Evolutionary conservation across 2,113 vertebrate genomes (phyloP), one percentile per base, ranked within the genome.

Genomic region (Bubo bubo): DNA sequence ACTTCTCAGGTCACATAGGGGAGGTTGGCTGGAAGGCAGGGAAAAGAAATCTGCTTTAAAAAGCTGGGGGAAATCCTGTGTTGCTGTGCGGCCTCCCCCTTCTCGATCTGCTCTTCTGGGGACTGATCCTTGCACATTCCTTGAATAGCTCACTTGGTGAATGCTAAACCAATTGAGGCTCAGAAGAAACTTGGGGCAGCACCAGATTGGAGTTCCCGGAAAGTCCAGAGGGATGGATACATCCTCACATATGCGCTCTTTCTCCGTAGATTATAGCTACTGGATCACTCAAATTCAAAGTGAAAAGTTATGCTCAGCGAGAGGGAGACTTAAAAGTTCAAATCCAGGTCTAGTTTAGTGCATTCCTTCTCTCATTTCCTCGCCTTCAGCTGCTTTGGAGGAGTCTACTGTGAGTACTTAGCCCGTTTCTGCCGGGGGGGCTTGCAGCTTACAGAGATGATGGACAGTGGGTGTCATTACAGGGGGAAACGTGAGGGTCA

Each of bases 121-220:
- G 94, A 82, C 96, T 70, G 94, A 96, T 94, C 88, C 88, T 75
- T 45, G 89, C 66, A 15, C 96, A 97, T 97, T 97, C 96, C 93
- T 97, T 94, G 86, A 79, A 94, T 91, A 97, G 90, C 41, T 97
- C 19, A 1, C 63, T 88, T 43, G 4, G 62, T 56, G 83, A 83
- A 71, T 1, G 22, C 52, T n/a, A 4, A 50, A 45, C 1, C 28
- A 85, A 32, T 64, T 49, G 70, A 88, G 85, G 74, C 82, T 92
- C 66, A 5, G 41, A 28, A 55, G 34, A 55, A 41, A 49, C 19
- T 35, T n/a, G 6, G 73, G 83, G 81, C 72, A 63, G 56, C 81
- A 86, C 10, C 12, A 56, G 72, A 32, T n/a, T 75, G 43, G 72
- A 67, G 52, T 58, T 96, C 88, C 86, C 43, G 63, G 77, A 3